phyloP scores from a whole-genome alignment of 1,140 invertebrate genomes.

The Homarus americanus region DNA sequence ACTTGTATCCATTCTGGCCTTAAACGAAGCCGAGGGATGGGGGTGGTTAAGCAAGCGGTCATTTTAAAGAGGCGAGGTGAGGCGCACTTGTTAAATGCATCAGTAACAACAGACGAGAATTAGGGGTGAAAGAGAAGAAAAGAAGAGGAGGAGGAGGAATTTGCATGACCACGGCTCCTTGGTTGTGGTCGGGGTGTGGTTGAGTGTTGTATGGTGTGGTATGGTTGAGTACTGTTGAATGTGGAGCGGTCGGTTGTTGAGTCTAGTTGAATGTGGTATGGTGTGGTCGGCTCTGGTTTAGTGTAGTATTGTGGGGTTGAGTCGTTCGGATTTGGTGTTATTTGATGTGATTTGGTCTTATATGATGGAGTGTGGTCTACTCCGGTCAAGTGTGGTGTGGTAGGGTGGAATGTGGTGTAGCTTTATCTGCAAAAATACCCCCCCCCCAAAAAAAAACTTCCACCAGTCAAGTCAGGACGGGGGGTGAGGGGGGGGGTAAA shows the following conservation, averaged over 20 bases:
- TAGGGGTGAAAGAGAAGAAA: background rate
- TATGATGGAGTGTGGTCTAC: no score
- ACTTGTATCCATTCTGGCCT: conserved; percentile 51
- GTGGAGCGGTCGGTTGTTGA: background rate
- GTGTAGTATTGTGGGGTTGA: no score
- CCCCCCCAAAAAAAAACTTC: no score
- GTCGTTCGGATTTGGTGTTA: no score
- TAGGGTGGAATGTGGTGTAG: no score
- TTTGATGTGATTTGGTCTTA: no score
- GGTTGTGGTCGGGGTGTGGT: background rate
- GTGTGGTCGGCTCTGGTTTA: no score
- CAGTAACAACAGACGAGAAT: conserved; percentile 24
- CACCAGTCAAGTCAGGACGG: no score
- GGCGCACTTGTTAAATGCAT: conserved; percentile 34
- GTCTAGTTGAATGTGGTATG: background rate
- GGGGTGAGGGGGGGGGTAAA: no score
- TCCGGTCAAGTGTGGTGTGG: no score
- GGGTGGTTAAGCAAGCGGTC: conserved; percentile 58
- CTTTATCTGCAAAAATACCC: no score
- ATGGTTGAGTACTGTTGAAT: background rate
- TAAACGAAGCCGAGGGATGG: conserved; percentile 36
- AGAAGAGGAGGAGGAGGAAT: background rate
- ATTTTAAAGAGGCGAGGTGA: conserved; percentile 48
- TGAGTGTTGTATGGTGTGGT: background rate
- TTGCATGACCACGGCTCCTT: background rate